These are phyloP conservation scores for Pterophyllum scalare DNA, from an alignment of 2,113 vertebrate species.

Conservation along the genomic window DNA sequence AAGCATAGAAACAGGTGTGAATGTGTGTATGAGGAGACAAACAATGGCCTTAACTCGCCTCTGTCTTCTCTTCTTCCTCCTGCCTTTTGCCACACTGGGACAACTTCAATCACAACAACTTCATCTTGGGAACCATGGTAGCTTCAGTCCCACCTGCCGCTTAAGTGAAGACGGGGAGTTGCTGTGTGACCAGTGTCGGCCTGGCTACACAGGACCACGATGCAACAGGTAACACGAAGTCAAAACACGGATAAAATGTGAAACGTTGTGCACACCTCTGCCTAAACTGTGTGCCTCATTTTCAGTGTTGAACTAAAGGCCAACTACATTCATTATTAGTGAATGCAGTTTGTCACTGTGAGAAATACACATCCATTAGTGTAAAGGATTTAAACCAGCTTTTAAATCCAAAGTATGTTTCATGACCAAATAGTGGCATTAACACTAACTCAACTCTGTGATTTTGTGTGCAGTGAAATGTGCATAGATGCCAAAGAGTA, in stretches of 20 bases:
- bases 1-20: conserved; percentile 30
- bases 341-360: not conserved
- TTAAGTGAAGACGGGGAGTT: conserved; percentile 83
- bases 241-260: not conserved
- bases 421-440: not conserved
- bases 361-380: not conserved
- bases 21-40: conserved; percentile 13
- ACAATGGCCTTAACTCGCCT: conserved; percentile 69
- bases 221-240: conserved; percentile 90
- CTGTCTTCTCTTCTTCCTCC: conserved; percentile 61
- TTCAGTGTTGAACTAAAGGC: not conserved
- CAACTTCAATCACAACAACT: conserved; percentile 61
- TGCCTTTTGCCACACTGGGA: conserved; percentile 64
- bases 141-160: conserved; percentile 95
- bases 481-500: not conserved
- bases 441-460: not conserved
- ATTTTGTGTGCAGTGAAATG: not conserved
- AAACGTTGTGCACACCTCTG: not conserved
- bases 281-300: not conserved
- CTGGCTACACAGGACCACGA: conserved; percentile 86
- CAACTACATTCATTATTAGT: not conserved
- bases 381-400: not conserved
- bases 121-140: conserved; percentile 69
- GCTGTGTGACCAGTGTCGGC: conserved; percentile 88
- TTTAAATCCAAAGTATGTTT: not conserved